Evolutionary conservation across 1,140 invertebrate species (phyloP).

Genomic region (Plutomurus gul): DNA sequence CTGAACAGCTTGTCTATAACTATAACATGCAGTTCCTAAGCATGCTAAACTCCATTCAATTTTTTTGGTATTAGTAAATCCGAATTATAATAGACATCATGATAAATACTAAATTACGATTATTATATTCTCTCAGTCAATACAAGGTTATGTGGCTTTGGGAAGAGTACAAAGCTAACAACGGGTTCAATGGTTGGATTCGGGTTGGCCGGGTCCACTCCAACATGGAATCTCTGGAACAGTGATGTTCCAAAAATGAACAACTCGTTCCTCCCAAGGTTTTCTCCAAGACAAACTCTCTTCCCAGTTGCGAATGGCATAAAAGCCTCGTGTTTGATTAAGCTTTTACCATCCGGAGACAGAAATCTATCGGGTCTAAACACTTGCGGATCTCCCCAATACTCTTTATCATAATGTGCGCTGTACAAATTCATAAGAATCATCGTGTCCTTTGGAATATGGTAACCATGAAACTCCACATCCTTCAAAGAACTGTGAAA

Average conservation of each 20-base stretch:
- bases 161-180: conserved; percentile 33
- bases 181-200: conserved; percentile 20
- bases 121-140: not conserved
- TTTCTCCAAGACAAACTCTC: conserved; percentile 43
- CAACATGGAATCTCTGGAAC: conserved; percentile 37
- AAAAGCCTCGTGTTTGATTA: not conserved
- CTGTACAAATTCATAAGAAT: conserved; percentile 54
- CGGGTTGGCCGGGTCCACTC: conserved; percentile 23
- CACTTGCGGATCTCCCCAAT: conserved; percentile 32
- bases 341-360: not conserved
- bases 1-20: too few relatives aligned
- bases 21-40: too few relatives aligned
- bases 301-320: conserved; percentile 37
- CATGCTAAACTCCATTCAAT: too few relatives aligned
- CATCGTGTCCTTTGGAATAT: conserved; percentile 57
- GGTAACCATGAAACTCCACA: conserved; percentile 54
- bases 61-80: too few relatives aligned
- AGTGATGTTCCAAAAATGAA: conserved; percentile 43
- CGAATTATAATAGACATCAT: too few relatives aligned
- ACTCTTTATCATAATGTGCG: not conserved
- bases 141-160: conserved; percentile 24
- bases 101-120: too few relatives aligned
- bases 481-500: conserved; percentile 40
- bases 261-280: conserved; percentile 33
- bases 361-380: conserved; percentile 53